Conservation (phyloP, 2,113 vertebrate species). For the Morone saxatilis region DNA sequence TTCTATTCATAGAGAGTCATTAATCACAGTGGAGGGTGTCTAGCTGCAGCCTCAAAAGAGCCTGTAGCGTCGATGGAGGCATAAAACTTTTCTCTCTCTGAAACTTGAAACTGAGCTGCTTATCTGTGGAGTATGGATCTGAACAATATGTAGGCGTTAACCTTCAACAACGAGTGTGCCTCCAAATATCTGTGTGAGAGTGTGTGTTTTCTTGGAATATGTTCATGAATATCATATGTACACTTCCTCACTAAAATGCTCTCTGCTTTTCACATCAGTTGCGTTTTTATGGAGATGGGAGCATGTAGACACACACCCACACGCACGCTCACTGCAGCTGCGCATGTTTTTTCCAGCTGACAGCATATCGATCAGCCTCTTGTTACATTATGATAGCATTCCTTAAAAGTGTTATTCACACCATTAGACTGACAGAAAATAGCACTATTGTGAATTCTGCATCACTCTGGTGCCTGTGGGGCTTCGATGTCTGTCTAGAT, state of each 20-base stretch:
- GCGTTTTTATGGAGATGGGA: conserved; percentile 30
- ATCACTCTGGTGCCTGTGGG: conserved; percentile 59
- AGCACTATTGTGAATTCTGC: conserved; percentile 64
- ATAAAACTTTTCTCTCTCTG: conserved; percentile 45
- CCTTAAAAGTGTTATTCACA: conserved; percentile 68
- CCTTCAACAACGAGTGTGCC: conserved; percentile 26
- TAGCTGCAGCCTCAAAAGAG: conserved; percentile 50
- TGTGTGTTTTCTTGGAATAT: not conserved
- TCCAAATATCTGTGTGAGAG: conserved; percentile 1
- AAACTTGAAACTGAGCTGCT: conserved; percentile 46
- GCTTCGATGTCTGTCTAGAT: conserved; percentile 63
- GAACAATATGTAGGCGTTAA: conserved; percentile 49
- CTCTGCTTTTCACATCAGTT: conserved; percentile 31
- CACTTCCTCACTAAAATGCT: conserved; percentile 25
- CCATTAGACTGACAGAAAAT: conserved; percentile 76
- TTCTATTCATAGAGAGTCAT: conserved; percentile 78
- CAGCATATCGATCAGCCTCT: conserved; percentile 71
- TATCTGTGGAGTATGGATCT: conserved; percentile 24
- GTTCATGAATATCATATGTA: conserved; percentile 6
- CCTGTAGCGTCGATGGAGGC: conserved; percentile 46
- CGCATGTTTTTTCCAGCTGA: conserved; percentile 60
- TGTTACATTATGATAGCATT: conserved; percentile 68
- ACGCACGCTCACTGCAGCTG: conserved; percentile 52
- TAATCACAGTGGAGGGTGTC: conserved; percentile 72
- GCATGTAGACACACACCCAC: conserved; percentile 14